Percentiles rank a stretch among this genome's conserved stretches.
phyloP scores from a whole-genome alignment of 2,888 invertebrate genomes.

The Yponomeuta sedellus region DNA sequence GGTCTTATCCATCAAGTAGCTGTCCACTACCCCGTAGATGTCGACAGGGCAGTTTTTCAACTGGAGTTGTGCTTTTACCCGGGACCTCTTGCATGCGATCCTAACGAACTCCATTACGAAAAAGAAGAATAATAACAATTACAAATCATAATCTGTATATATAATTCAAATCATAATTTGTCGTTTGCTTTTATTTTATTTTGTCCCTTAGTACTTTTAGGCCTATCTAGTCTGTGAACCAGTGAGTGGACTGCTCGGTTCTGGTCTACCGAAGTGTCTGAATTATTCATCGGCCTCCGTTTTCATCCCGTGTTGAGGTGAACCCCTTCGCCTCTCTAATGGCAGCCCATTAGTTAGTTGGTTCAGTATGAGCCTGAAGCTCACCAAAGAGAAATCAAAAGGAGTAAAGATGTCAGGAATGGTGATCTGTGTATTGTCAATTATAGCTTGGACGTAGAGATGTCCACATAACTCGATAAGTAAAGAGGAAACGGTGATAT shows the following conservation, averaged over 20 bases:
- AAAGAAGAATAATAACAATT: no score
- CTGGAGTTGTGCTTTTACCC: no score
- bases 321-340: neutral
- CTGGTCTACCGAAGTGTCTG: conserved; percentile 4
- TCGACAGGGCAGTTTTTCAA: no score
- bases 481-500: neutral
- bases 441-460: no score
- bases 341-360: neutral
- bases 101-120: no score
- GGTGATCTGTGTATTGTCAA: neutral
- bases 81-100: no score
- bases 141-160: no score
- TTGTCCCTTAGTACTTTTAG: neutral
- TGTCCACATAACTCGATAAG: no score
- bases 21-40: no score
- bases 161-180: no score
- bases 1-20: no score
- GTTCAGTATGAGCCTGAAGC: neutral
- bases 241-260: conserved; percentile 3
- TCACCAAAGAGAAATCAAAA: neutral
- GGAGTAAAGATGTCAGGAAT: neutral
- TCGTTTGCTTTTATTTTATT: neutral
- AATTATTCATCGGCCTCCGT: conserved; percentile 7
- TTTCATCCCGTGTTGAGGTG: neutral
- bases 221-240: neutral